Percentiles rank a stretch among this genome's conserved stretches.
Conservation (phyloP, 2,888 invertebrate species). For the Aquatica leii region DNA sequence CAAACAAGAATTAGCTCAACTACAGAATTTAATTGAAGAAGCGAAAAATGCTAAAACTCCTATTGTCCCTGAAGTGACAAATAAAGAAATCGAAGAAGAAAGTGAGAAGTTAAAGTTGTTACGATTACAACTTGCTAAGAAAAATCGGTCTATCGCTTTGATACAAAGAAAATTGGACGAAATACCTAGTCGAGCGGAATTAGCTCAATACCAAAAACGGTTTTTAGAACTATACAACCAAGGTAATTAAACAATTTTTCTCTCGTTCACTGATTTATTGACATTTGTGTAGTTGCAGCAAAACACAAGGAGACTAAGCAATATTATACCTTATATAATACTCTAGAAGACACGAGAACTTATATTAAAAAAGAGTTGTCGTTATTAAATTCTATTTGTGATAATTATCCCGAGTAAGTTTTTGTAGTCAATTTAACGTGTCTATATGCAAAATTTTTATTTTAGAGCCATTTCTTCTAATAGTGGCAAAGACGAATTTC, state of each 20-base stretch:
- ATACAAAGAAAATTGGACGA: slow-evolving; percentile 90
- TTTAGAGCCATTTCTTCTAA: slow-evolving; percentile 82
- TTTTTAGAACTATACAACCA: slow-evolving; percentile 97
- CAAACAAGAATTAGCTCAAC: slow-evolving; percentile 67
- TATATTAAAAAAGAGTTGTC: slow-evolving; percentile 93
- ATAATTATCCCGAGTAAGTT: slow-evolving; percentile 83
- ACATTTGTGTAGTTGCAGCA: slow-evolving; percentile 75
- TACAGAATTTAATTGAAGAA: slow-evolving; percentile 63
- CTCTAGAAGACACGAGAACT: slow-evolving; percentile 90
- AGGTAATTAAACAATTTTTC: slow-evolving; percentile 63
- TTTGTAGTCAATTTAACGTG: neutral
- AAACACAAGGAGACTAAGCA: slow-evolving; percentile 98
- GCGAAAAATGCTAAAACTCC: slow-evolving; percentile 59
- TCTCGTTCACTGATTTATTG: neutral
- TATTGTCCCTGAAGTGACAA: slow-evolving; percentile 61
- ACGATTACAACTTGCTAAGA: slow-evolving; percentile 77
- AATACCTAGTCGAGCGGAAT: slow-evolving; percentile 90
- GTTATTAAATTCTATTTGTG: slow-evolving; percentile 86
- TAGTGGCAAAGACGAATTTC: slow-evolving; percentile 85
- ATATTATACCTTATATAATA: slow-evolving; percentile 95
- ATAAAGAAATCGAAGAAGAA: slow-evolving; percentile 66
- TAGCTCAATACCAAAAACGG: slow-evolving; percentile 93
- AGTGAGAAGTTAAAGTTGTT: slow-evolving; percentile 69
- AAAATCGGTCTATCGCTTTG: slow-evolving; percentile 80
- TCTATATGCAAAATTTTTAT: slow-evolving; percentile 24